phyloP scores from a whole-genome alignment of 2,888 invertebrate genomes.

The Hanleya hanleyi region DNA sequence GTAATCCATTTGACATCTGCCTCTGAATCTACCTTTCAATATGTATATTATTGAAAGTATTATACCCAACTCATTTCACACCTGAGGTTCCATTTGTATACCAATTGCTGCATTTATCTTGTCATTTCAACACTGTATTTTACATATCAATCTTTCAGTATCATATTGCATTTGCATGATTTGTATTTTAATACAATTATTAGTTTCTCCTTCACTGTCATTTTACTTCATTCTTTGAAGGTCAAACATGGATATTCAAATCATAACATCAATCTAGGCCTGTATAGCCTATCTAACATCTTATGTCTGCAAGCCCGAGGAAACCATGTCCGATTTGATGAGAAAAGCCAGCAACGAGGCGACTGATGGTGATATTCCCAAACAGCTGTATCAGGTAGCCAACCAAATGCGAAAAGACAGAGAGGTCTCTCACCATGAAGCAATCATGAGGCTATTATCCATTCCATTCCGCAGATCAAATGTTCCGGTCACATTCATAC shows the following conservation, averaged over 20 bases:
- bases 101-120: too few relatives aligned
- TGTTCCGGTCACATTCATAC: conserved; percentile 25
- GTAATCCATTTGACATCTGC: not conserved
- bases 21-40: too few relatives aligned
- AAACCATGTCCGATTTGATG: conserved; percentile 35
- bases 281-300: conserved; percentile 37
- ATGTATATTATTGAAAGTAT: too few relatives aligned
- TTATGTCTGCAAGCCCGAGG: conserved; percentile 38
- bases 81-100: too few relatives aligned
- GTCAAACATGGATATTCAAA: conserved; percentile 34
- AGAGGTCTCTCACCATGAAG: conserved; percentile 38
- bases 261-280: conserved; percentile 29
- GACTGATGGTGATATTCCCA: conserved; percentile 7
- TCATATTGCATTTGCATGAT: too few relatives aligned
- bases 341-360: conserved; percentile 35
- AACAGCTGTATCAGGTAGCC: conserved; percentile 23
- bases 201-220: too few relatives aligned
- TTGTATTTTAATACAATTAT: too few relatives aligned
- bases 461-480: conserved; percentile 26
- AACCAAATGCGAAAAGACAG: conserved; percentile 25
- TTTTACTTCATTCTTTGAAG: too few relatives aligned
- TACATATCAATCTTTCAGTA: too few relatives aligned
- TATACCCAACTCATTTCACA: too few relatives aligned
- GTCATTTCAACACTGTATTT: too few relatives aligned
- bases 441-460: too few relatives aligned